A percentile compares a stretch with the other conserved stretches of the same genome.
Conservation (phyloP, 2,888 invertebrate genomes). For the Poecilus cupreus region DNA sequence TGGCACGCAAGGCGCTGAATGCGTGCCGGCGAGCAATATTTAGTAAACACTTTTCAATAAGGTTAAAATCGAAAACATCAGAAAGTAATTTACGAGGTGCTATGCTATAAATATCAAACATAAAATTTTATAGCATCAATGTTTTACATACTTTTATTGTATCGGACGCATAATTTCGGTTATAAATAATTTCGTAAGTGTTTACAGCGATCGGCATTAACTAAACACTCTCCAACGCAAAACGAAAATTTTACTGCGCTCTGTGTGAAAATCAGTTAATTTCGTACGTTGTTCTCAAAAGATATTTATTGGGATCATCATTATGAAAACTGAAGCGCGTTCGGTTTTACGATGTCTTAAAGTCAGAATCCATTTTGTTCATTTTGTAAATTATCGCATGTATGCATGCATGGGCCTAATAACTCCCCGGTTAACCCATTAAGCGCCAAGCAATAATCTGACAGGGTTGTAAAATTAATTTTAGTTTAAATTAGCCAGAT, state of each 20-base stretch:
- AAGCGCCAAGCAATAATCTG: too few relatives aligned
- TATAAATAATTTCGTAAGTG: slow-evolving; percentile 27
- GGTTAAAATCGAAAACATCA: slow-evolving; percentile 27
- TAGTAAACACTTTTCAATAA: slow-evolving; percentile 23
- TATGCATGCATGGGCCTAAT: slow-evolving; percentile 40
- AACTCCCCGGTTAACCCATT: slow-evolving; percentile 40
- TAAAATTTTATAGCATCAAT: slow-evolving; percentile 40
- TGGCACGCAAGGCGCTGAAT: not conserved
- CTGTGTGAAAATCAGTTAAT: slow-evolving; percentile 35
- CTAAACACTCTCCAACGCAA: slow-evolving; percentile 10
- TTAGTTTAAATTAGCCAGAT: too few relatives aligned
- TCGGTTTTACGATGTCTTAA: slow-evolving; percentile 37
- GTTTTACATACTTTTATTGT: slow-evolving; percentile 45
- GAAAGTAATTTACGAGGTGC: slow-evolving; percentile 47
- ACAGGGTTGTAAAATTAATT: too few relatives aligned
- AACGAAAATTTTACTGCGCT: slow-evolving; percentile 7
- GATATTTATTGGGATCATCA: slow-evolving; percentile 34
- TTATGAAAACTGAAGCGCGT: slow-evolving; percentile 33
- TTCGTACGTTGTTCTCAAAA: not conserved
- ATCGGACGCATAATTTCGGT: slow-evolving; percentile 32
- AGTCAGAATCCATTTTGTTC: slow-evolving; percentile 30
- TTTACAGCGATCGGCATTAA: slow-evolving; percentile 25
- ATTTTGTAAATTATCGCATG: slow-evolving; percentile 49
- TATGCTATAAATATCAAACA: slow-evolving; percentile 48
- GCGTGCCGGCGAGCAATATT: not conserved